Conservation (phyloP, 2,888 invertebrate species). For the Yponomeuta malinellus region DNA sequence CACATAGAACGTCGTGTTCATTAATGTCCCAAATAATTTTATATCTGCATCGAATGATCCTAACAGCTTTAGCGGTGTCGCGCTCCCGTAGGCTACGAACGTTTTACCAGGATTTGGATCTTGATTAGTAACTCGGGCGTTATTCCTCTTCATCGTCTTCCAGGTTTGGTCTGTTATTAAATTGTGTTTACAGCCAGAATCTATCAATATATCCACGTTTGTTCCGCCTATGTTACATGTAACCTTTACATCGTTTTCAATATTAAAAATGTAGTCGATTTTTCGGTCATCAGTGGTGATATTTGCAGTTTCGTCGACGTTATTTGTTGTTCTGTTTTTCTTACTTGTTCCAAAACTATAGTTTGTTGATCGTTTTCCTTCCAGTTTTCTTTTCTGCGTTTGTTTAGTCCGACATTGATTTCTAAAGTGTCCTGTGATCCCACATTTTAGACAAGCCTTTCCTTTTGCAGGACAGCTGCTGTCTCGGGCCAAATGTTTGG, state of each 20-base stretch:
- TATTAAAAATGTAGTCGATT: slow-evolving; percentile 12
- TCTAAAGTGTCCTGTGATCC: slow-evolving; percentile 6
- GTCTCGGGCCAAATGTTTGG: not conserved
- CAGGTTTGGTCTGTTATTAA: slow-evolving; percentile 25
- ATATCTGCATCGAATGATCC: slow-evolving; percentile 22
- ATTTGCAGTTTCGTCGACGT: slow-evolving; percentile 12
- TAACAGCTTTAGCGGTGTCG: slow-evolving; percentile 21
- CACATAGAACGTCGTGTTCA: slow-evolving; percentile 22
- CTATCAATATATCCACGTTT: not conserved
- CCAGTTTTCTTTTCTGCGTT: too few species aligned
- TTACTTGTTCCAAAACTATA: too few species aligned
- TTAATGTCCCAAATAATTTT: slow-evolving; percentile 3
- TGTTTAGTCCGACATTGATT: not conserved
- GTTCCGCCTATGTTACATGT: slow-evolving; percentile 12
- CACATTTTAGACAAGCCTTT: slow-evolving; percentile 8
- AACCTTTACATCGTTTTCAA: slow-evolving; percentile 10
- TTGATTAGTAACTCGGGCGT: slow-evolving; percentile 16
- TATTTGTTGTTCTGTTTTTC: slow-evolving; percentile 2
- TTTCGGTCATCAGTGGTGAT: slow-evolving; percentile 9
- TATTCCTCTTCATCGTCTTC: slow-evolving; percentile 20
- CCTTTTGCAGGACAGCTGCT: slow-evolving; percentile 3
- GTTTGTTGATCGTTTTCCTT: too few species aligned
- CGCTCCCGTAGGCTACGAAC: slow-evolving; percentile 23
- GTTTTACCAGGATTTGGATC: slow-evolving; percentile 20
- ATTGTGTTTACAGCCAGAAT: slow-evolving; percentile 24